Evolutionary conservation across 2,113 vertebrate species (phyloP).

Genomic region (Embiotoca jacksoni): DNA sequence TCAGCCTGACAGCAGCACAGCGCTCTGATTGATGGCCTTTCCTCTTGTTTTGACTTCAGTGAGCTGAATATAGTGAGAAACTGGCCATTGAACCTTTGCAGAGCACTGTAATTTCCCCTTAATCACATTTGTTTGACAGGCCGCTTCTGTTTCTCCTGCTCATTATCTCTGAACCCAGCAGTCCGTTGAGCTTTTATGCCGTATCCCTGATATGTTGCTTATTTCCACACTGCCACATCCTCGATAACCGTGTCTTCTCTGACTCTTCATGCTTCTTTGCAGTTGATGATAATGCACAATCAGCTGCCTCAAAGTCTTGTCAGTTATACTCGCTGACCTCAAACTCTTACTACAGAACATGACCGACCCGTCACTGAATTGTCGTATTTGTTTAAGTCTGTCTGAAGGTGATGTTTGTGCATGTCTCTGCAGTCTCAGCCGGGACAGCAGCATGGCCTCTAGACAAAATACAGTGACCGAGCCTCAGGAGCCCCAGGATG

Average conservation of each 20-base stretch:
- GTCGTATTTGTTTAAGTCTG: slow-evolving; percentile 26
- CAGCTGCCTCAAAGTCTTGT: slow-evolving; percentile 13
- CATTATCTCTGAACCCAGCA: slow-evolving; percentile 48
- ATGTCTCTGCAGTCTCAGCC: slow-evolving; percentile 88
- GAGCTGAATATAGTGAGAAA: slow-evolving; percentile 41
- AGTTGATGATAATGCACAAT: slow-evolving; percentile 1
- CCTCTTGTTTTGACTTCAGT: slow-evolving; percentile 54
- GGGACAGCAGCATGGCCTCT: slow-evolving; percentile 97
- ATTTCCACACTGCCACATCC: slow-evolving; percentile 18
- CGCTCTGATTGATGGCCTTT: slow-evolving; percentile 51
- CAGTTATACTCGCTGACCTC: slow-evolving; percentile 16
- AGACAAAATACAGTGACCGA: slow-evolving; percentile 96
- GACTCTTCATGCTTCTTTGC: slow-evolving; percentile 11
- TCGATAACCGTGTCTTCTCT: not conserved
- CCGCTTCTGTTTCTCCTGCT: slow-evolving; percentile 37
- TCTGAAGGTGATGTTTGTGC: slow-evolving; percentile 53
- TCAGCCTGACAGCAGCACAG: slow-evolving; percentile 29
- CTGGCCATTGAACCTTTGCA: slow-evolving; percentile 41
- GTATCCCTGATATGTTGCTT: slow-evolving; percentile 40
- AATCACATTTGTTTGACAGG: slow-evolving; percentile 61
- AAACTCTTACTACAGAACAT: slow-evolving; percentile 20
- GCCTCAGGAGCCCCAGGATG: slow-evolving; percentile 87
- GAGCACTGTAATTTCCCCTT: slow-evolving; percentile 42
- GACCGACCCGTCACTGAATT: slow-evolving; percentile 15
- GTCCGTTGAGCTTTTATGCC: slow-evolving; percentile 36